phyloP scores from a whole-genome alignment of 2,113 vertebrate genomes.

The Aramus guarauna region DNA sequence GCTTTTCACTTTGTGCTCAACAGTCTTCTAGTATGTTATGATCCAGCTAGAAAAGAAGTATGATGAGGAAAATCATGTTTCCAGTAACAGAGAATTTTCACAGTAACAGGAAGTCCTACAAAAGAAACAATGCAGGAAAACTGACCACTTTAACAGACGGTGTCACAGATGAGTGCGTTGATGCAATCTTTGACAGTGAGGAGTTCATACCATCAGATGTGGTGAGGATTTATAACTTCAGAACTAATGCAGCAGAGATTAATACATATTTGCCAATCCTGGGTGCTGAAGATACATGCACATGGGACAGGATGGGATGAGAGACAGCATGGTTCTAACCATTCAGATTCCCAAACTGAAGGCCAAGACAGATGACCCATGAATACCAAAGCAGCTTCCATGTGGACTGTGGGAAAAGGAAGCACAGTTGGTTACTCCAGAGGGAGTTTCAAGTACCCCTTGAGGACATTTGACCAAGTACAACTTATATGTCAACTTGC shows the following conservation, averaged over 20 bases:
- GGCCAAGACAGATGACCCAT: neutral
- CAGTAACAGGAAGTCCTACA: constrained; percentile 8
- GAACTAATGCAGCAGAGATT: neutral
- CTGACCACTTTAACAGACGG: constrained; percentile 32
- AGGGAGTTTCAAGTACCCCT: neutral
- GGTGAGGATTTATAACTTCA: constrained; percentile 28
- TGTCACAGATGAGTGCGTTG: neutral
- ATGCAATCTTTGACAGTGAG: neutral
- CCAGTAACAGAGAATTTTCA: constrained; percentile 47
- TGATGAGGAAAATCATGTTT: constrained; percentile 66
- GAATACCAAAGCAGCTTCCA: neutral
- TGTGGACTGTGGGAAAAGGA: neutral
- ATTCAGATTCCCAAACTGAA: neutral
- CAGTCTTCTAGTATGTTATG: constrained; percentile 47
- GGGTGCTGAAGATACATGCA: neutral
- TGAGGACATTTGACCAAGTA: neutral
- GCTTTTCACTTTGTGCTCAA: constrained; percentile 68
- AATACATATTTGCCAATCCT: neutral
- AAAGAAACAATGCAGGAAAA: constrained; percentile 38
- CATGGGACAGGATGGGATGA: neutral
- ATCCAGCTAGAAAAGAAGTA: constrained; percentile 58
- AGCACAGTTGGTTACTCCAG: neutral
- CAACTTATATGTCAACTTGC: neutral
- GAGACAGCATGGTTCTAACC: neutral
- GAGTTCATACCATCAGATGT: neutral